phyloP scores from a whole-genome alignment of 2,797 vertebrate genomes.

The Paratrypauchen microcephalus region DNA sequence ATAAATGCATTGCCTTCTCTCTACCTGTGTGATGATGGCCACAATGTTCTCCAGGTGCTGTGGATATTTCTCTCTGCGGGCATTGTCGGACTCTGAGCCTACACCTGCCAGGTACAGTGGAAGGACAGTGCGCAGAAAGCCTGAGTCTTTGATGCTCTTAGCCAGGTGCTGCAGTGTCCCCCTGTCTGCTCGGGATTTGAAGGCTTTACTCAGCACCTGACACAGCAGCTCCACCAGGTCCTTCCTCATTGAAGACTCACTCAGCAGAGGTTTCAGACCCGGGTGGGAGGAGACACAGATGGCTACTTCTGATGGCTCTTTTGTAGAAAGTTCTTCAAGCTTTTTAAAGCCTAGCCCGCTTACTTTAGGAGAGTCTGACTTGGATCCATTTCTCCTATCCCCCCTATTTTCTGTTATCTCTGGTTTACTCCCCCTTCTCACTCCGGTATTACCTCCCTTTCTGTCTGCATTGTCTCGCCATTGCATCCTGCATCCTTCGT shows the following conservation, averaged over 20 bases:
- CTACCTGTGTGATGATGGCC: slow-evolving; percentile 78
- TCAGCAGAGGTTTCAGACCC: slow-evolving; percentile 74
- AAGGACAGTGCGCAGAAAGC: slow-evolving; percentile 81
- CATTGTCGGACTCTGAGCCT: slow-evolving; percentile 69
- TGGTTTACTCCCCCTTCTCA: slow-evolving; percentile 10
- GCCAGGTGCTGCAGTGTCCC: slow-evolving; percentile 82
- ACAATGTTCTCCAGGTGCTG: slow-evolving; percentile 83
- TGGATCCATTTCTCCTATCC: slow-evolving; percentile 19
- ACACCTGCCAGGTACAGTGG: slow-evolving; percentile 82
- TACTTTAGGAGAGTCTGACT: slow-evolving; percentile 39
- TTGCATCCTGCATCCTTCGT: neutral
- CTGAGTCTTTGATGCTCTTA: slow-evolving; percentile 82
- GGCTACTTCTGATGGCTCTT: slow-evolving; percentile 84
- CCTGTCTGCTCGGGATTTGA: slow-evolving; percentile 77
- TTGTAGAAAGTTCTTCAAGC: slow-evolving; percentile 80
- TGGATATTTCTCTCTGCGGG: slow-evolving; percentile 77
- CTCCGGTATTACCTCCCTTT: slow-evolving; percentile 23
- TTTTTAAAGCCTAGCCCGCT: slow-evolving; percentile 76
- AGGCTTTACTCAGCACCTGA: slow-evolving; percentile 83
- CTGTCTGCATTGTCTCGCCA: neutral
- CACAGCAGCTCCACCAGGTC: slow-evolving; percentile 83
- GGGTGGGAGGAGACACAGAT: slow-evolving; percentile 80
- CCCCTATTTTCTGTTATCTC: slow-evolving; percentile 23
- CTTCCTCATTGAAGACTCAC: slow-evolving; percentile 71
- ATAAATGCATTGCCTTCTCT: neutral